Percentiles rank a stretch among this genome's conserved stretches.
Evolutionary conservation across 1,140 invertebrate species (phyloP).

Genomic region (Telenomus remus): DNA sequence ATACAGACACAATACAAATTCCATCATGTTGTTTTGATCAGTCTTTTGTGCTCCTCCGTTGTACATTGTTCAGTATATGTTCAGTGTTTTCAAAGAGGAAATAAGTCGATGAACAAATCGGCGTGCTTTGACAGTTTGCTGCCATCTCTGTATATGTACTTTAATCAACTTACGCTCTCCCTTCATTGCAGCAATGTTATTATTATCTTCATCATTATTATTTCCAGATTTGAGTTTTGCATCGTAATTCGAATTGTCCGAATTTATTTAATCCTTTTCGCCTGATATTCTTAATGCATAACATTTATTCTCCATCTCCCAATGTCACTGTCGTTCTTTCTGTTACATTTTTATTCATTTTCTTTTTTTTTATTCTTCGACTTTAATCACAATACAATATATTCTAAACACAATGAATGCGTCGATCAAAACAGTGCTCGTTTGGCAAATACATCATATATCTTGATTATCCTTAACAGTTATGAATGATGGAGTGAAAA

Average conservation of each 20-base stretch:
- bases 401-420: slow-evolving; percentile 41
- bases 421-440: background rate
- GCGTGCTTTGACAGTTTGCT: slow-evolving; percentile 25
- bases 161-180: slow-evolving; percentile 4
- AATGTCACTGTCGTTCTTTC: background rate
- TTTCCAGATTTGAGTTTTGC: background rate
- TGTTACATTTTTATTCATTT: background rate
- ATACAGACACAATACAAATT: slow-evolving; percentile 57
- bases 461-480: background rate
- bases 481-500: background rate
- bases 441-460: slow-evolving; percentile 27
- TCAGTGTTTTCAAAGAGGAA: slow-evolving; percentile 46
- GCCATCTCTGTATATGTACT: slow-evolving; percentile 7
- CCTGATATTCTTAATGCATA: no score
- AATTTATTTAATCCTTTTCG: background rate
- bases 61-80: slow-evolving; percentile 50
- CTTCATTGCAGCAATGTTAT: slow-evolving; percentile 18
- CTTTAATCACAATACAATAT: slow-evolving; percentile 3
- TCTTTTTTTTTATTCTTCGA: background rate
- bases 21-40: slow-evolving; percentile 55
- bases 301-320: background rate
- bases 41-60: slow-evolving; percentile 57
- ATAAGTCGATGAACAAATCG: slow-evolving; percentile 53
- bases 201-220: slow-evolving; percentile 17
- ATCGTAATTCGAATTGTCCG: slow-evolving; percentile 37